Conservation (phyloP, 2,113 vertebrate genomes). For the Anguilla japonica region DNA sequence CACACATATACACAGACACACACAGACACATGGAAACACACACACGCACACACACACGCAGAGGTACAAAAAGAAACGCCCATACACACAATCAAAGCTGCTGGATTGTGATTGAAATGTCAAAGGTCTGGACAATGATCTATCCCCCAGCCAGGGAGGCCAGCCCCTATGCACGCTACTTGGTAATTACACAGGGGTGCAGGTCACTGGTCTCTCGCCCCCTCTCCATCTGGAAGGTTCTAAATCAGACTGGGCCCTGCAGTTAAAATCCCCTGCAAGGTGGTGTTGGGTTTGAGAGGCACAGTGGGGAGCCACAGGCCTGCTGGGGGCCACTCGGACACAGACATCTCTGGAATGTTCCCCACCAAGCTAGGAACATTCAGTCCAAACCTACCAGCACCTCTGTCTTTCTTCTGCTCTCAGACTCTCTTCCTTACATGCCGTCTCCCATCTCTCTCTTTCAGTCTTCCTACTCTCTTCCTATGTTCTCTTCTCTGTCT, state of each 20-base stretch:
- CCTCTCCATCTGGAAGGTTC: neutral
- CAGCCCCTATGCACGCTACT: neutral
- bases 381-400: neutral
- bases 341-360: neutral
- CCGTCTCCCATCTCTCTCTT: too few species aligned
- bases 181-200: conserved; percentile 1
- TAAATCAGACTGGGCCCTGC: conserved; percentile 3
- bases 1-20: conserved; percentile 8
- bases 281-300: neutral
- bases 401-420: neutral
- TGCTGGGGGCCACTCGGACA: neutral
- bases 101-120: conserved; percentile 15
- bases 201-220: neutral
- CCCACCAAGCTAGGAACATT: neutral
- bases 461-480: too few species aligned
- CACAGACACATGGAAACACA: conserved; percentile 13
- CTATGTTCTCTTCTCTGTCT: too few species aligned
- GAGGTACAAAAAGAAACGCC: neutral
- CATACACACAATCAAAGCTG: conserved; percentile 12
- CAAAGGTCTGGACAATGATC: conserved; percentile 42
- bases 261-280: neutral
- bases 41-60: neutral
- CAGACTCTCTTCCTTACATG: neutral
- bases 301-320: neutral
- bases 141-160: conserved; percentile 15